These are phyloP conservation scores for Heterotis niloticus DNA, from an alignment of 2,113 vertebrate species.

Conservation along the genomic window DNA sequence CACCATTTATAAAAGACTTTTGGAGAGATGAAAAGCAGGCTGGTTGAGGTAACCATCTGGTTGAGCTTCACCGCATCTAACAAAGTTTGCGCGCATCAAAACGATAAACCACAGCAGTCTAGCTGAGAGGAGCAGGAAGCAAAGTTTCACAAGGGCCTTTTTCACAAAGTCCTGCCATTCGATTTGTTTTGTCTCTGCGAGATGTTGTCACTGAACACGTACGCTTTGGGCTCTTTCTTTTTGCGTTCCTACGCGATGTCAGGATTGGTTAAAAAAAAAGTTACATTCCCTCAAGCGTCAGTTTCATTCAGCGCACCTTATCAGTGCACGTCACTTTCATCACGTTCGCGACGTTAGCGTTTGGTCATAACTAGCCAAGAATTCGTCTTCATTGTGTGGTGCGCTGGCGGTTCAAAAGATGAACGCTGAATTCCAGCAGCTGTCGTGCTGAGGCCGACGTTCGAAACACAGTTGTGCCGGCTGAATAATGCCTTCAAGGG, in stretches of 20 bases:
- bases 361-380: background rate
- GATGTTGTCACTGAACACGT: background rate
- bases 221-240: background rate
- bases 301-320: background rate
- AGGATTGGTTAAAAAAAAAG: no score
- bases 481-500: slow-evolving; percentile 3
- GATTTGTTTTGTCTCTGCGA: background rate
- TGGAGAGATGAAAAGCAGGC: background rate
- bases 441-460: background rate
- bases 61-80: background rate
- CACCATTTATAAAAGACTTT: background rate
- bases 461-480: background rate
- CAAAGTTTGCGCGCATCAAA: background rate
- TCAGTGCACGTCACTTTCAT: background rate
- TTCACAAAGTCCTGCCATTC: background rate
- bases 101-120: background rate
- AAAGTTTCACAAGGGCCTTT: background rate
- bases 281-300: no score
- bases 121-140: background rate
- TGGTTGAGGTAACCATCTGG: background rate
- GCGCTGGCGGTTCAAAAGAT: background rate
- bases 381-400: background rate
- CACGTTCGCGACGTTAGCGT: background rate
- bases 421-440: background rate
- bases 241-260: background rate